Conservation (phyloP, 2,797 vertebrate species). For the Ambastaia sidthimunki region DNA sequence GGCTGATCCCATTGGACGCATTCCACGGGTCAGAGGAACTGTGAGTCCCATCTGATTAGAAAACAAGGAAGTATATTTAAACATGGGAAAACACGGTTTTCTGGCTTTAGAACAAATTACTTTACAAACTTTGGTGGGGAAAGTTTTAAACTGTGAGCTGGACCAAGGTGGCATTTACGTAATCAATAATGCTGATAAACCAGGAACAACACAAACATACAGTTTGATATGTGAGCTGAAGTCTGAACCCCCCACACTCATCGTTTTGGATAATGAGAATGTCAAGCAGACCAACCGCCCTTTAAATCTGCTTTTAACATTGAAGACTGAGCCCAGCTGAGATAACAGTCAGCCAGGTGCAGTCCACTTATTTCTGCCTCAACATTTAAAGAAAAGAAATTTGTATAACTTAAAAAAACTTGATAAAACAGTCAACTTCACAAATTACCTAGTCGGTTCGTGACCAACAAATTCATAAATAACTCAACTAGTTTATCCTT, state of each 20-base stretch:
- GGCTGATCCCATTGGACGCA: slow-evolving; percentile 95
- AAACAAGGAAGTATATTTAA: slow-evolving; percentile 18
- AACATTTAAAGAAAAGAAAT: background rate
- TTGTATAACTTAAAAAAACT: no score
- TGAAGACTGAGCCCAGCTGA: slow-evolving; percentile 73
- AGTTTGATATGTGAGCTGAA: slow-evolving; percentile 21
- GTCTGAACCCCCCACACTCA: slow-evolving; percentile 34
- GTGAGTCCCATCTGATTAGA: slow-evolving; percentile 89
- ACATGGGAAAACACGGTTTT: background rate
- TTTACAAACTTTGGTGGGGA: background rate
- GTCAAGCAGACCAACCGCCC: slow-evolving; percentile 36
- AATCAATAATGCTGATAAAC: slow-evolving; percentile 37
- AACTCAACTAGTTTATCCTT: no score
- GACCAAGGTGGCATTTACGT: slow-evolving; percentile 27
- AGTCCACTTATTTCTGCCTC: slow-evolving; percentile 48
- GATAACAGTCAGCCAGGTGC: slow-evolving; percentile 69
- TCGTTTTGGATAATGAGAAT: slow-evolving; percentile 38
- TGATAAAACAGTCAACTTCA: no score
- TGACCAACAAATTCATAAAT: no score
- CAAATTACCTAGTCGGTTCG: no score
- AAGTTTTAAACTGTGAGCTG: slow-evolving; percentile 20
- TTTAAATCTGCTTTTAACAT: slow-evolving; percentile 58
- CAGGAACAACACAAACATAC: slow-evolving; percentile 28
- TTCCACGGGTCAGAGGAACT: slow-evolving; percentile 96
- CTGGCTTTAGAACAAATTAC: background rate